Conservation (phyloP, 2,113 vertebrate species). For the Bubo bubo region DNA sequence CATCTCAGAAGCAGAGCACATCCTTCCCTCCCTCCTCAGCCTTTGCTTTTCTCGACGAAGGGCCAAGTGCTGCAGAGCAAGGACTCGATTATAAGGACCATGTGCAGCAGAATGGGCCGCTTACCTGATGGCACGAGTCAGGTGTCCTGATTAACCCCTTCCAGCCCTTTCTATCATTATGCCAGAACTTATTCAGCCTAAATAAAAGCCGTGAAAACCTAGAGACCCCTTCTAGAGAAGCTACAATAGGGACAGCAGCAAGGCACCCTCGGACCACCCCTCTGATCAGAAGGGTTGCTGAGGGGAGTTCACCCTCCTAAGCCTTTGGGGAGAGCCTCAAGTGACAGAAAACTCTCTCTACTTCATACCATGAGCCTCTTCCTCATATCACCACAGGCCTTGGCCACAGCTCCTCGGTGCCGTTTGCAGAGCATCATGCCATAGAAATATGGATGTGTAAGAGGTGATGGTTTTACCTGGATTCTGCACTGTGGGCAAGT, state of each 20-base stretch:
- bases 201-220: not conserved
- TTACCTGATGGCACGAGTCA: not conserved
- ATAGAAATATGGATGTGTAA: not conserved
- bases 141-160: not conserved
- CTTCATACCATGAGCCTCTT: not conserved
- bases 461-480: slow-evolving; percentile 77
- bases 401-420: not conserved
- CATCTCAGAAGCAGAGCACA: not conserved
- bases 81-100: not conserved
- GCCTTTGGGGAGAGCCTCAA: not conserved
- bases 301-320: not conserved
- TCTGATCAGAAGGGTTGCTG: not conserved
- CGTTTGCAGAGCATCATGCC: accelerated
- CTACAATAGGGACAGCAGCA: not conserved
- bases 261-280: not conserved
- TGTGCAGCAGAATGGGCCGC: accelerated
- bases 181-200: not conserved
- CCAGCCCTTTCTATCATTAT: not conserved
- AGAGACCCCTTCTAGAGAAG: not conserved
- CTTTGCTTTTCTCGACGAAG: not conserved
- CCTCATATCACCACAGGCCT: accelerated
- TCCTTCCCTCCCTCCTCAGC: not conserved
- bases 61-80: accelerated
- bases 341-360: not conserved
- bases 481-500: slow-evolving; percentile 94